A percentile compares a stretch with the other conserved stretches of the same genome.
Evolutionary conservation across 2,888 invertebrate genomes (phyloP).

Genomic region (Anticlea derivata): DNA sequence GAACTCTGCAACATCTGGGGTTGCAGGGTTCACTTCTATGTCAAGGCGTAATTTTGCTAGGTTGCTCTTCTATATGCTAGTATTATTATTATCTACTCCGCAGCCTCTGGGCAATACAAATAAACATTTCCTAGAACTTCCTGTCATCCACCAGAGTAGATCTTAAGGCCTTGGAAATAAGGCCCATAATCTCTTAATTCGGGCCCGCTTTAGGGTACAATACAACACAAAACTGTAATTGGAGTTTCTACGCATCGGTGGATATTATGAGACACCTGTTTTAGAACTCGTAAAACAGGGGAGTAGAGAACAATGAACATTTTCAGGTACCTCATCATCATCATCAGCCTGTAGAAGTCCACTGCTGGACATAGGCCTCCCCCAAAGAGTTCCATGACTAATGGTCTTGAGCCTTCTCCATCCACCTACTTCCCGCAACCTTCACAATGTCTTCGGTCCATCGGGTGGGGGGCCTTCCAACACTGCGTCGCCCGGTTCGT

Average conservation of each 20-base stretch:
- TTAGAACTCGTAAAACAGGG: not conserved
- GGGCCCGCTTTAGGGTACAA: conserved; percentile 28
- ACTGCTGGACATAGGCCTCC: too few relatives aligned
- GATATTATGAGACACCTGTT: conserved; percentile 39
- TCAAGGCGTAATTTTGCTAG: too few relatives aligned
- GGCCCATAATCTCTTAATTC: conserved; percentile 30
- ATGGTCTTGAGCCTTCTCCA: too few relatives aligned
- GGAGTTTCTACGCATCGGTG: conserved; percentile 55
- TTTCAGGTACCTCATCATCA: too few relatives aligned
- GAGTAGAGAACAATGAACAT: not conserved
- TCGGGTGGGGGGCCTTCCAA: too few relatives aligned
- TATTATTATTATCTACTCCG: not conserved
- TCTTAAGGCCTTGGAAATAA: conserved; percentile 36
- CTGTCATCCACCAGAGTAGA: conserved; percentile 15
- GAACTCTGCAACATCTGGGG: too few relatives aligned
- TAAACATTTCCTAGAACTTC: conserved; percentile 46
- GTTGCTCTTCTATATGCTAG: conserved; percentile 6
- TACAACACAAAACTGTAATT: conserved; percentile 50
- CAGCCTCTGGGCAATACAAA: conserved; percentile 41
- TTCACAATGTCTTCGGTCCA: too few relatives aligned
- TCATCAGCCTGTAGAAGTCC: too few relatives aligned
- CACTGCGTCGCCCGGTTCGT: too few relatives aligned
- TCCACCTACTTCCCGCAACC: too few relatives aligned
- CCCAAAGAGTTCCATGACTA: too few relatives aligned
- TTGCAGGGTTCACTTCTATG: too few relatives aligned